phyloP scores from a whole-genome alignment of 2,888 invertebrate genomes.

The Mamestra brassicae region DNA sequence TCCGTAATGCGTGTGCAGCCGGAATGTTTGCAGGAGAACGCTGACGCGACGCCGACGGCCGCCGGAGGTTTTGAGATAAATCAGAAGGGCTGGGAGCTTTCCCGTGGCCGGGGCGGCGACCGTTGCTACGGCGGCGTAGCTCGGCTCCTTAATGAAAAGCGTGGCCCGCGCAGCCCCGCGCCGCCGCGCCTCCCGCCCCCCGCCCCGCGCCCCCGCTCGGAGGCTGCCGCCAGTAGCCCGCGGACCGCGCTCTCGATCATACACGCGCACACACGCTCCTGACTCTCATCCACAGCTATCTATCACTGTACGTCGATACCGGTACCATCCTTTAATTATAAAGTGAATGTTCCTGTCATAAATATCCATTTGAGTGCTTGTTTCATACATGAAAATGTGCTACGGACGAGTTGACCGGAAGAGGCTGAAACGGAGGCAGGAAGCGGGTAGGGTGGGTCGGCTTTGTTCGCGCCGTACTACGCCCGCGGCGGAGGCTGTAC shows the following conservation, averaged over 20 bases:
- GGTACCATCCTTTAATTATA: constrained; percentile 63
- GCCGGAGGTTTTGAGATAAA: constrained; percentile 74
- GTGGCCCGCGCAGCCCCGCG: constrained; percentile 88
- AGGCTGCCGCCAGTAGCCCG: constrained; percentile 88
- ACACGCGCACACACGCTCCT: constrained; percentile 77
- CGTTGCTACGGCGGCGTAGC: constrained; percentile 81
- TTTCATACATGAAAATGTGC: constrained; percentile 79
- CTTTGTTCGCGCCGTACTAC: constrained; percentile 86
- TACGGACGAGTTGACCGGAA: constrained; percentile 74
- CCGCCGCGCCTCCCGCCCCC: constrained; percentile 82
- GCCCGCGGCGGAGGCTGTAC: constrained; percentile 85
- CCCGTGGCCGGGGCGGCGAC: constrained; percentile 81
- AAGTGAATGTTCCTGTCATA: constrained; percentile 73
- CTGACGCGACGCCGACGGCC: constrained; percentile 22
- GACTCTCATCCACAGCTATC: constrained; percentile 65
- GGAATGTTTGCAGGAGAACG: constrained; percentile 62
- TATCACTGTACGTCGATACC: constrained; percentile 75
- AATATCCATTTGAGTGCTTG: constrained; percentile 76
- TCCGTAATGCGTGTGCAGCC: constrained; percentile 8
- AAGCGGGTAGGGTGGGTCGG: constrained; percentile 83
- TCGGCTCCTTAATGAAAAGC: constrained; percentile 82
- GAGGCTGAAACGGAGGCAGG: constrained; percentile 73
- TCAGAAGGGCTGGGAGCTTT: constrained; percentile 78
- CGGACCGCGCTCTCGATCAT: constrained; percentile 83
- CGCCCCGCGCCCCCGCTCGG: constrained; percentile 75